phyloP scores from a whole-genome alignment of 30 jellyfish, hydroid and myxozoan species.

The Phacellophora camtschatica region DNA sequence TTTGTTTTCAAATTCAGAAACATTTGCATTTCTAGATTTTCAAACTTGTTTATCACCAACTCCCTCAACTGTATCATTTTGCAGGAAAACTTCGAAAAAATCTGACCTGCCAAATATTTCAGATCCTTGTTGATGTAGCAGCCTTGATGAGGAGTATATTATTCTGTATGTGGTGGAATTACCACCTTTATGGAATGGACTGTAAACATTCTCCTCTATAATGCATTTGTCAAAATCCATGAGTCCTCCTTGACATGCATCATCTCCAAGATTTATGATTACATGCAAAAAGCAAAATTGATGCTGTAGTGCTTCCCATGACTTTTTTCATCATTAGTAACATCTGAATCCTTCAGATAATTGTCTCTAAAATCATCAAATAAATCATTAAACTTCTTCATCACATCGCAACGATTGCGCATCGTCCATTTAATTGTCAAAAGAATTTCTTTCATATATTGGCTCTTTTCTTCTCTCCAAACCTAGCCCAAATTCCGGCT shows the following conservation, averaged over 20 bases:
- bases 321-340: slow-evolving; percentile 11
- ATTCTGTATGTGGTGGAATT: slow-evolving; percentile 21
- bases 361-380: slow-evolving; percentile 21
- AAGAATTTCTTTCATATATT: slow-evolving; percentile 16
- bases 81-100: not conserved
- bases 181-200: not conserved
- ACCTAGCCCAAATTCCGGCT: not conserved
- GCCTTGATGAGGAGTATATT: not conserved
- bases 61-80: not conserved
- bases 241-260: slow-evolving; percentile 31
- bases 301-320: slow-evolving; percentile 1
- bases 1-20: slow-evolving; percentile 6
- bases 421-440: slow-evolving; percentile 11
- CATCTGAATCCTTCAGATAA: not conserved
- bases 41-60: not conserved
- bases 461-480: not conserved
- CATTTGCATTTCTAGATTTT: slow-evolving; percentile 17
- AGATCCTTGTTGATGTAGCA: slow-evolving; percentile 35
- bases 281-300: slow-evolving; percentile 31
- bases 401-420: slow-evolving; percentile 19
- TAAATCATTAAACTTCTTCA: slow-evolving; percentile 1
- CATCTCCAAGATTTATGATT: slow-evolving; percentile 13
- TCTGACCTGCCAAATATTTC: slow-evolving; percentile 33
- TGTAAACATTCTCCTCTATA: slow-evolving; percentile 3
- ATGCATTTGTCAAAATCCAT: slow-evolving; percentile 29